Evolutionary conservation across 2,888 invertebrate genomes (phyloP), one percentile per base, ranked within the genome.

Genomic region (Selenia dentaria): DNA sequence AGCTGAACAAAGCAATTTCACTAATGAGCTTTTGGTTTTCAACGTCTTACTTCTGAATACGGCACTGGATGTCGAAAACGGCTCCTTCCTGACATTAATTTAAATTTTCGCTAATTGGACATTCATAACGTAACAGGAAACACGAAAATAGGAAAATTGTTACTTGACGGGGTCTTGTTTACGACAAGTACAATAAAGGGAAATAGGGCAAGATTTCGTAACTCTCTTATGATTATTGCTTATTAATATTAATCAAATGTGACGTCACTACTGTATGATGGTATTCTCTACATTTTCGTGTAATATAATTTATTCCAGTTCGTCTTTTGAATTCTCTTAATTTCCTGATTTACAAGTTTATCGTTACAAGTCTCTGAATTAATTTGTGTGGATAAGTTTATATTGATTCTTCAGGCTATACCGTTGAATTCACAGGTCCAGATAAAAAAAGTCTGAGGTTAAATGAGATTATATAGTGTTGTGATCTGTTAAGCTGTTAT

Each of bases 21-120:
- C 62, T 69, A 69, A 67, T 62, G 64, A 67, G 61, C 60, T 62
- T 47, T 56, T 42, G 57, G 54, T 68, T 62, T 57, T 53, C 40
- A 47, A 43, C 51, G 47, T 51, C 43, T 50, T 55, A 22, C 18
- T 34, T 46, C 24, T 45, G 39, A 40, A 46, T 46, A 40, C 39
- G 22, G 46, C 46, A 46, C 32, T 31, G 29, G 40, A 39, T 10
- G 33, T 28, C 39, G 29, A 50, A 50, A 52, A 44, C 44, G 32
- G 42, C 37, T 54, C 51, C 49, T 59, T 54, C 35, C 47, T 51
- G 31, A 60, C 50, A 57, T 58, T 58, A 52, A 59, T 67, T 61
- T 60, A 42, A 42, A 51, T 55, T 57, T 42, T 52, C 41, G 35
- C 67, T 69, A 64, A 70, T 69, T 64, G 64, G 63, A 63, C 45